Percentiles rank a stretch among this genome's conserved stretches.
Conservation (phyloP, 2,888 invertebrate species). For the Trilocha varians region DNA sequence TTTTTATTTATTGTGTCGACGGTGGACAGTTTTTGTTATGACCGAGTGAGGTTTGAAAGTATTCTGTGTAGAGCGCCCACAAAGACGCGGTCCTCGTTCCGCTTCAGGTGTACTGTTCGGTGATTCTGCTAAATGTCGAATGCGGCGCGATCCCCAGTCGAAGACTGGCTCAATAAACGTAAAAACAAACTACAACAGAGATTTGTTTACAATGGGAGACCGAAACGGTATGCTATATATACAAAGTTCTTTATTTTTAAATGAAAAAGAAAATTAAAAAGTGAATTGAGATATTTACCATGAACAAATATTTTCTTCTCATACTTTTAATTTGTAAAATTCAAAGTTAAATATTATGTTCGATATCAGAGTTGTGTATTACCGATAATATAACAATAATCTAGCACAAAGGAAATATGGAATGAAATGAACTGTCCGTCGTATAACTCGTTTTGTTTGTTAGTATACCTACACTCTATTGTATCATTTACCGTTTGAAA, state of each 20-base stretch:
- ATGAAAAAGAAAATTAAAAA: no score
- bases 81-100: constrained; percentile 32
- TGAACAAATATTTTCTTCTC: no score
- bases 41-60: constrained; percentile 43
- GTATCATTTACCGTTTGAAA: not conserved
- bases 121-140: constrained; percentile 50
- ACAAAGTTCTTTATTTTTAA: not conserved
- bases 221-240: constrained; percentile 55
- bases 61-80: constrained; percentile 26
- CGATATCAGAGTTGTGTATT: no score
- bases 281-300: no score
- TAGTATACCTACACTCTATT: not conserved
- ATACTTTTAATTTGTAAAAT: no score
- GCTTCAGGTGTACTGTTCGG: constrained; percentile 25
- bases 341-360: no score
- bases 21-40: constrained; percentile 37
- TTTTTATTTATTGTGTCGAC: constrained; percentile 40
- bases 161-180: constrained; percentile 58
- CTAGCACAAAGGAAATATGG: constrained; percentile 1
- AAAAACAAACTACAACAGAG: constrained; percentile 50
- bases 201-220: constrained; percentile 58
- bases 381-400: constrained; percentile 3
- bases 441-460: not conserved
- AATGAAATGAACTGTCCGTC: not conserved
- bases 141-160: constrained; percentile 48